Evolutionary conservation across 1,140 invertebrate genomes (phyloP).

Genomic region (Caenorhabditis tropicalis): DNA sequence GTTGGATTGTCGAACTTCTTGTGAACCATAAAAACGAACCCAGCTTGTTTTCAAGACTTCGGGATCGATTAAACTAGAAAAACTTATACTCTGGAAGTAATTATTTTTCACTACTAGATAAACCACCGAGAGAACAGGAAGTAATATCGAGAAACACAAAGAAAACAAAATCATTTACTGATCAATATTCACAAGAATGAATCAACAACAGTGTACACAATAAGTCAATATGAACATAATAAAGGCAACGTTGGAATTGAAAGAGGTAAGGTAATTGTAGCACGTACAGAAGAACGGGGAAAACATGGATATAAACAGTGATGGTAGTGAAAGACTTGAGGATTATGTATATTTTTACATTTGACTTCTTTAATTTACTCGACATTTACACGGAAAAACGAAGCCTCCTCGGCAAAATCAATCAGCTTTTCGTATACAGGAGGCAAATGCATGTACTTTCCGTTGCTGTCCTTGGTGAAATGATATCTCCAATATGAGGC

Average conservation of each 20-base stretch:
- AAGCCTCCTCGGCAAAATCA: not conserved
- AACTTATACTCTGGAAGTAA: too few species aligned
- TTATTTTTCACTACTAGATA: too few species aligned
- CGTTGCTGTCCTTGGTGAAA: not conserved
- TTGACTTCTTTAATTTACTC: not conserved
- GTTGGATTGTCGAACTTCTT: slow-evolving; percentile 13
- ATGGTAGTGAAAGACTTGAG: not conserved
- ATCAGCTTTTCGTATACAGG: not conserved
- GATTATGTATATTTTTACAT: not conserved
- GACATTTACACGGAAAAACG: not conserved
- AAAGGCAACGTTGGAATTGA: not conserved
- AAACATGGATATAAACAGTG: not conserved
- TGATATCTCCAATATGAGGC: slow-evolving; percentile 7
- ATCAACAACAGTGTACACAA: not conserved
- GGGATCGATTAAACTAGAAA: not conserved
- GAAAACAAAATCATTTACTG: not conserved
- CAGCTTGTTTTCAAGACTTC: not conserved
- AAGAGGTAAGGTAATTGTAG: not conserved
- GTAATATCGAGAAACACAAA: not conserved
- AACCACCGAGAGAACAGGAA: not conserved
- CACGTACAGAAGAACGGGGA: not conserved
- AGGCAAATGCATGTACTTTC: not conserved
- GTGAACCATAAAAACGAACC: not conserved
- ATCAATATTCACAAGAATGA: not conserved
- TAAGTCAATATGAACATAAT: not conserved